Evolutionary conservation across 2,888 invertebrate species (phyloP).

Genomic region (Isoperla grammatica): DNA sequence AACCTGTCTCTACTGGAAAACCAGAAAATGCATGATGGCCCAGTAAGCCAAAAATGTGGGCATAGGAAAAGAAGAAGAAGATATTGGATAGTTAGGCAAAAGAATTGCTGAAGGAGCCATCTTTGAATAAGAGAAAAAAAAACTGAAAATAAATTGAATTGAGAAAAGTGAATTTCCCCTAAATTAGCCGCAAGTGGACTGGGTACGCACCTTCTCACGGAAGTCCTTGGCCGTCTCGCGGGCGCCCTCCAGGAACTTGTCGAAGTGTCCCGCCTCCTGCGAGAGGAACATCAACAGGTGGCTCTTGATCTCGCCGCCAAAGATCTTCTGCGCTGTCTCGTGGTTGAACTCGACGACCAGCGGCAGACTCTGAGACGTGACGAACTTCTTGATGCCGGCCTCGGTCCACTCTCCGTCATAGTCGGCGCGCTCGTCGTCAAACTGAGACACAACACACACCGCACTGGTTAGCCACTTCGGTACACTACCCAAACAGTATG

Average conservation of each 20-base stretch:
- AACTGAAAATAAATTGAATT: no score
- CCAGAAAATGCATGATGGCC: no score
- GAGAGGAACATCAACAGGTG: constrained; percentile 94
- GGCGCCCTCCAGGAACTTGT: constrained; percentile 70
- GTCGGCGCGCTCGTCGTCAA: constrained; percentile 75
- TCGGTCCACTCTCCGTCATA: constrained; percentile 64
- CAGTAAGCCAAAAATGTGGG: no score
- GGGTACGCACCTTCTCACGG: constrained; percentile 67
- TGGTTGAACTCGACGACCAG: constrained; percentile 94
- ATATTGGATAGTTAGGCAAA: no score
- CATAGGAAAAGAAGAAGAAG: no score
- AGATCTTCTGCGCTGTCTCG: constrained; percentile 96
- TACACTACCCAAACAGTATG: no score
- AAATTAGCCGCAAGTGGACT: no score
- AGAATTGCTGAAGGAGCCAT: no score
- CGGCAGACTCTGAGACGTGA: constrained; percentile 78
- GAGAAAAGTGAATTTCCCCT: no score
- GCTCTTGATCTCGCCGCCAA: constrained; percentile 95
- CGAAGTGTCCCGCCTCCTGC: constrained; percentile 80
- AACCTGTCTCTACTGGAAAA: no score
- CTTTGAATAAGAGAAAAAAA: no score
- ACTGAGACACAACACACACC: constrained; percentile 56
- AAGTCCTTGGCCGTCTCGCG: constrained; percentile 81
- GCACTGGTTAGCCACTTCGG: no score
- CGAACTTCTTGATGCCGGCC: constrained; percentile 73